A percentile compares a stretch with the other conserved stretches of the same genome.
These are phyloP conservation scores for Synergus japonicus DNA, from an alignment of 2,888 invertebrate genomes.

Conservation along the genomic window DNA sequence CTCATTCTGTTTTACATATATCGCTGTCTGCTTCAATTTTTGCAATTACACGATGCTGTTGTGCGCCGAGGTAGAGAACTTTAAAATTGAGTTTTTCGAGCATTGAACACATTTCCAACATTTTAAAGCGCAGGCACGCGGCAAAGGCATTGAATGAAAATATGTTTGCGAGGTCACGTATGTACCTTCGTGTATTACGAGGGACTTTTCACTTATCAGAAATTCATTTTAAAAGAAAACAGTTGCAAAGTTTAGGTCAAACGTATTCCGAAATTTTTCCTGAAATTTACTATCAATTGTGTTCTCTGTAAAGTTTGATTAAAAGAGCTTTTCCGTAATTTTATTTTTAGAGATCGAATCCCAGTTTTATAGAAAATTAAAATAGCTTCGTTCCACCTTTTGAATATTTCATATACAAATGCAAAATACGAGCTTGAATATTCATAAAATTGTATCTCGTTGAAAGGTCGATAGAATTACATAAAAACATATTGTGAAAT, in stretches of 20 bases:
- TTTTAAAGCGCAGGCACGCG: background rate
- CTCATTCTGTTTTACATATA: background rate
- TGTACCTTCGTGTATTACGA: background rate
- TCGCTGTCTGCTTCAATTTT: background rate
- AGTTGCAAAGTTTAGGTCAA: too few species aligned
- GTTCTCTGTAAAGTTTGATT: background rate
- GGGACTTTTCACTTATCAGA: background rate
- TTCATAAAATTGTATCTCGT: conserved; percentile 33
- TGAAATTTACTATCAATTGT: too few species aligned
- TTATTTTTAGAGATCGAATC: conserved; percentile 15
- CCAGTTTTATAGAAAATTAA: conserved; percentile 12
- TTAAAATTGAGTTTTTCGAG: background rate
- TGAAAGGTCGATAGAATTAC: conserved; percentile 31
- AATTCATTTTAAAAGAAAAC: too few species aligned
- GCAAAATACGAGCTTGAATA: conserved; percentile 28
- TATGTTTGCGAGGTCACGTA: background rate
- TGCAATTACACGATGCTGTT: conserved; percentile 4
- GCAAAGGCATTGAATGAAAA: background rate
- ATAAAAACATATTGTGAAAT: conserved; percentile 24
- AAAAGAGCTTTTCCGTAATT: background rate
- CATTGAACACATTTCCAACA: background rate
- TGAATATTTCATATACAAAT: conserved; percentile 38
- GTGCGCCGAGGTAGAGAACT: background rate
- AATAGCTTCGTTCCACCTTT: conserved; percentile 27
- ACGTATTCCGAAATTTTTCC: too few species aligned